phyloP scores from a whole-genome alignment of 2,888 invertebrate species.

The Pemphredon lugubris region DNA sequence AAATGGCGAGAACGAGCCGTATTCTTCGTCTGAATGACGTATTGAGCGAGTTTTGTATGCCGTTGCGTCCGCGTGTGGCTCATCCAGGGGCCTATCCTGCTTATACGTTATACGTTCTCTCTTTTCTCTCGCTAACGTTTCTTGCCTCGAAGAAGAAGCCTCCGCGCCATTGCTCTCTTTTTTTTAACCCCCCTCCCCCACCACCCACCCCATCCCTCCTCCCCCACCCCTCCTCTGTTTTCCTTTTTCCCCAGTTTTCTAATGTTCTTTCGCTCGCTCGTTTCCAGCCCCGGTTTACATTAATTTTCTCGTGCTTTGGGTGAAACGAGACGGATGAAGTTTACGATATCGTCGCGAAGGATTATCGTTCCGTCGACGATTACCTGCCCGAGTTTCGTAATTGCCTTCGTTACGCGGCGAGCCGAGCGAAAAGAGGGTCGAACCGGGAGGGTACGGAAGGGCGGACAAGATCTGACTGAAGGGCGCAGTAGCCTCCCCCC shows the following conservation, averaged over 20 bases:
- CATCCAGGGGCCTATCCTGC: constrained; percentile 69
- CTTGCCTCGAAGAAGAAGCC: constrained; percentile 38
- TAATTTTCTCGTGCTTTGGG: no score
- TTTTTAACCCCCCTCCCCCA: no score
- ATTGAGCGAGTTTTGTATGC: constrained; percentile 81
- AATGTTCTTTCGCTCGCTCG: constrained; percentile 40
- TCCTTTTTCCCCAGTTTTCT: constrained; percentile 34
- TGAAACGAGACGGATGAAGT: no score
- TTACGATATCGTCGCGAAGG: not conserved
- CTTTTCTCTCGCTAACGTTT: constrained; percentile 51
- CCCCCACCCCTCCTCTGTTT: no score
- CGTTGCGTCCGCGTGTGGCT: constrained; percentile 72
- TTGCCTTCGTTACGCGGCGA: constrained; percentile 28
- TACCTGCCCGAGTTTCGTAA: constrained; percentile 24
- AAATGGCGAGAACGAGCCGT: constrained; percentile 80
- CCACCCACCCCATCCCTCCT: no score
- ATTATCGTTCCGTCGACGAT: constrained; percentile 10
- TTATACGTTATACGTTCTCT: constrained; percentile 60
- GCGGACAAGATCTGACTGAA: not conserved
- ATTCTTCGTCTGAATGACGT: constrained; percentile 81
- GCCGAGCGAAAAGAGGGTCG: constrained; percentile 19
- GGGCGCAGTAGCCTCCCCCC: constrained; percentile 21
- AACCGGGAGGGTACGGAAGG: not conserved
- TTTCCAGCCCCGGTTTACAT: no score
- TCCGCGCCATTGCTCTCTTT: constrained; percentile 39